Base-by-base conservation (phyloP, 2,888 invertebrate genomes). In the Globia sparganii region DNA sequence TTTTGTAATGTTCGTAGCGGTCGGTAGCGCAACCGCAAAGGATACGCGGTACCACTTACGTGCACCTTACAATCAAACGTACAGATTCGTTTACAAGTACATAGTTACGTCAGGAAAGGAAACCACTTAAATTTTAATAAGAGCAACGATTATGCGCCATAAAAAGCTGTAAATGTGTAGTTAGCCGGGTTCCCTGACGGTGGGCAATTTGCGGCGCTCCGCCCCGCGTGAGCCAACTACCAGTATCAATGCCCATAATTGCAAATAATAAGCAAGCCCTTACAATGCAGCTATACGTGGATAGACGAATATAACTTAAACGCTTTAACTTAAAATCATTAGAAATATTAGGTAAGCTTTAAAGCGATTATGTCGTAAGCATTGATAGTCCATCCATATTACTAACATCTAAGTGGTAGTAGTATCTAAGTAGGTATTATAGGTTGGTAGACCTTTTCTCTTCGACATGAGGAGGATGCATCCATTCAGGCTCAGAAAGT, bases 41-140 rank as follows among this genome's bases (percentile, higher is more conserved):
- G 53, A 28, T 66, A 70, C 34, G 46, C 69, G 31, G 58, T 66
- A 62, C 18, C 53, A 75, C 43, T 81, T 74, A 74, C 68, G 28
- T 72, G 49, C 56, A 64, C 76, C 77, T 90, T 90, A 90, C 87
- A 87, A 90, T 90, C 89, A 89, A 90, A 90, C 85, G 31, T 79
- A 83, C 89, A 90, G 91, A 91, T 90, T 90, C 89, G 88, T 93
- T 89, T 92, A 93, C 90, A 88, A 78, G 80, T 86, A 86, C 84
- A 91, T 87, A 89, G 93, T 91, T 91, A 91, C 91, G 90, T 91
- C 87, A 93, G 94, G 93, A 93, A 95, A 94, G 94, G 94, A 92
- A 94, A 93, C 94, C 94, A 95, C 94, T 96, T 95, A 95, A 93
- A 94, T 93, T 96, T 95, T 96, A 96, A 96, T 96, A 96, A 95